Percentiles rank a stretch among this genome's conserved stretches.
These are phyloP conservation scores for Sebastes trivittatus DNA, from an alignment of 2,797 vertebrate species.

Conservation along the genomic window DNA sequence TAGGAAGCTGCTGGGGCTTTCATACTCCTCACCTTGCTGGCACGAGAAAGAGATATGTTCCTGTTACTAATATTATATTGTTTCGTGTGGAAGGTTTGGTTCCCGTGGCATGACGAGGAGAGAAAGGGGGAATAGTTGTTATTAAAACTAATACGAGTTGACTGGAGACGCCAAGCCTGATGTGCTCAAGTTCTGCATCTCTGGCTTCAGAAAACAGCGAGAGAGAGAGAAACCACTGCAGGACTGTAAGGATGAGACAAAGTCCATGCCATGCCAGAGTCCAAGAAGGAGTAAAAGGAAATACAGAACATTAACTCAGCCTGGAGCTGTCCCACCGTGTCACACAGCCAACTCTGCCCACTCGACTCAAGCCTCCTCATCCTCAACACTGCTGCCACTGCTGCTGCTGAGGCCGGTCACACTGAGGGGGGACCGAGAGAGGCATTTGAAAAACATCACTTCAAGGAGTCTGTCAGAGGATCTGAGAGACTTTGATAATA, in stretches of 20 bases:
- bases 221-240: not conserved
- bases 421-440: not conserved
- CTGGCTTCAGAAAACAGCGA: not conserved
- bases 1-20: too few relatives aligned
- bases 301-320: not conserved
- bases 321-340: not conserved
- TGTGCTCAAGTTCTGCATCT: not conserved
- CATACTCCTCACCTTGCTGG: too few relatives aligned
- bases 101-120: not conserved
- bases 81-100: not conserved
- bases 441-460: not conserved
- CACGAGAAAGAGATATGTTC: too few relatives aligned
- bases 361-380: not conserved
- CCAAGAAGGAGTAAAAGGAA: not conserved
- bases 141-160: not conserved
- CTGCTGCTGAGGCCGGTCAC: not conserved
- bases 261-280: not conserved
- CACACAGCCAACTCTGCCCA: not conserved
- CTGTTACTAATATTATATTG: not conserved
- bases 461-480: slow-evolving; percentile 20
- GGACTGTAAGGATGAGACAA: not conserved
- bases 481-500: not conserved
- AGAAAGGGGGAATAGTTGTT: not conserved
- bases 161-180: not conserved
- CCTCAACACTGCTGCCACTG: not conserved